Conservation (phyloP, 2,888 invertebrate species). For the Drosophila conformis region DNA sequence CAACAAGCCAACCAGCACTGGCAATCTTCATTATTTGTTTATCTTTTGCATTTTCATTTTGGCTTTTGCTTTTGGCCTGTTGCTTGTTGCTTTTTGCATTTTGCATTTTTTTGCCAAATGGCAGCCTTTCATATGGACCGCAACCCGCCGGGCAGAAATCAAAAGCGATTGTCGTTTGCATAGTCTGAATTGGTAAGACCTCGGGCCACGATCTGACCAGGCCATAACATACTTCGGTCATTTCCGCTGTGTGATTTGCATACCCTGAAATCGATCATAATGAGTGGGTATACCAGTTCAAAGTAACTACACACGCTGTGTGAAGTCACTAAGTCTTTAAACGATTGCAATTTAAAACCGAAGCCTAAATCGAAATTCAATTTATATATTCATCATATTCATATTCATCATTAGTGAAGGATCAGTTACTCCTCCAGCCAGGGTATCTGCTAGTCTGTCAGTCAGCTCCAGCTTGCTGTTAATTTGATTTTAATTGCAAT, state of each 20-base stretch:
- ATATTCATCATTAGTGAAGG: background rate
- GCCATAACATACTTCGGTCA: slow-evolving; percentile 42
- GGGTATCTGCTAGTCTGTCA: slow-evolving; percentile 8
- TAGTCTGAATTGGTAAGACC: slow-evolving; percentile 10
- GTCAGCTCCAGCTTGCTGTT: background rate
- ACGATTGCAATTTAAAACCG: background rate
- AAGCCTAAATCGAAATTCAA: background rate
- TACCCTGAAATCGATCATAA: background rate
- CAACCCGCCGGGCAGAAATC: slow-evolving; percentile 12
- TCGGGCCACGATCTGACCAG: slow-evolving; percentile 25
- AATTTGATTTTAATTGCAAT: slow-evolving; percentile 58
- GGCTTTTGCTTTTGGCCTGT: background rate
- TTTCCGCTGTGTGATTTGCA: slow-evolving; percentile 39
- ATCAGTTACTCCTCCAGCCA: background rate
- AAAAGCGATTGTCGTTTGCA: slow-evolving; percentile 30
- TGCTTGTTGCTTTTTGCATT: background rate
- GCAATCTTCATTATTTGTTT: slow-evolving; percentile 73
- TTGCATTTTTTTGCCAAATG: slow-evolving; percentile 1
- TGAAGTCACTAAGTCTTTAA: background rate
- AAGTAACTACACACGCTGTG: no score
- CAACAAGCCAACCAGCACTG: slow-evolving; percentile 53
- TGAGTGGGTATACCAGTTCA: background rate
- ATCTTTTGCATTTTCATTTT: slow-evolving; percentile 55
- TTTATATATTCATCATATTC: background rate
- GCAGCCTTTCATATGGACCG: slow-evolving; percentile 66